Evolutionary conservation across 53 echinoderm and acorn worm species (phyloP).

Genomic region (Actinopyga echinites): DNA sequence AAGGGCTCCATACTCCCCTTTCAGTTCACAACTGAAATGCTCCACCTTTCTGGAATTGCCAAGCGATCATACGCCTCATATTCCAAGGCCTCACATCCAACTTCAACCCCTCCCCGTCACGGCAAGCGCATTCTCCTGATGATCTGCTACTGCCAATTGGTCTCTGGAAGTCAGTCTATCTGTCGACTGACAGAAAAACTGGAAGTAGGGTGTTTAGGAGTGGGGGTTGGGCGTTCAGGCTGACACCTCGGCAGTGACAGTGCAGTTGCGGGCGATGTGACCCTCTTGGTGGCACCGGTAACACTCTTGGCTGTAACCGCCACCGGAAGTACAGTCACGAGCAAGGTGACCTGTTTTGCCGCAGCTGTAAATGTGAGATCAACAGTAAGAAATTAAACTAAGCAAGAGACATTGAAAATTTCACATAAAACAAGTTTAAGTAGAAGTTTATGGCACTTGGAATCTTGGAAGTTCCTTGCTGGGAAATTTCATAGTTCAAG

Average conservation of each 20-base stretch:
- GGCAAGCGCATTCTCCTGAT: neutral
- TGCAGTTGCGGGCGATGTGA: slow-evolving; percentile 51
- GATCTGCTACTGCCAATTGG: slow-evolving; percentile 42
- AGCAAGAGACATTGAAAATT: too few species aligned
- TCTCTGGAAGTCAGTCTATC: slow-evolving; percentile 36
- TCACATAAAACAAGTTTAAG: too few species aligned
- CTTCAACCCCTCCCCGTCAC: slow-evolving; percentile 31
- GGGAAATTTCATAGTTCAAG: too few species aligned
- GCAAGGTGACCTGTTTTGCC: slow-evolving; percentile 48
- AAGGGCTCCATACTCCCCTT: slow-evolving; percentile 11
- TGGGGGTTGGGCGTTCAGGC: slow-evolving; percentile 26
- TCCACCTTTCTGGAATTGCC: slow-evolving; percentile 2
- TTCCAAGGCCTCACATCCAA: neutral
- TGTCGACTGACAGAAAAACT: slow-evolving; percentile 38
- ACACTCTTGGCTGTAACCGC: neutral
- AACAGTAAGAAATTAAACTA: too few species aligned
- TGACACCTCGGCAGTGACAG: slow-evolving; percentile 4
- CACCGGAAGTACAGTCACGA: slow-evolving; percentile 13
- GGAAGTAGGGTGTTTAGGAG: slow-evolving; percentile 39
- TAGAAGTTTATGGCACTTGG: too few species aligned
- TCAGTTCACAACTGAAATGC: neutral
- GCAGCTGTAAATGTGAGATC: slow-evolving; percentile 24
- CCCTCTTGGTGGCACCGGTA: slow-evolving; percentile 36
- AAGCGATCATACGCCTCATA: neutral
- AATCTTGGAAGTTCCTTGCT: too few species aligned